A percentile compares a stretch with the other conserved stretches of the same genome.
phyloP scores from a whole-genome alignment of 2,113 vertebrate species.

The Protobothrops mucrosquamatus region DNA sequence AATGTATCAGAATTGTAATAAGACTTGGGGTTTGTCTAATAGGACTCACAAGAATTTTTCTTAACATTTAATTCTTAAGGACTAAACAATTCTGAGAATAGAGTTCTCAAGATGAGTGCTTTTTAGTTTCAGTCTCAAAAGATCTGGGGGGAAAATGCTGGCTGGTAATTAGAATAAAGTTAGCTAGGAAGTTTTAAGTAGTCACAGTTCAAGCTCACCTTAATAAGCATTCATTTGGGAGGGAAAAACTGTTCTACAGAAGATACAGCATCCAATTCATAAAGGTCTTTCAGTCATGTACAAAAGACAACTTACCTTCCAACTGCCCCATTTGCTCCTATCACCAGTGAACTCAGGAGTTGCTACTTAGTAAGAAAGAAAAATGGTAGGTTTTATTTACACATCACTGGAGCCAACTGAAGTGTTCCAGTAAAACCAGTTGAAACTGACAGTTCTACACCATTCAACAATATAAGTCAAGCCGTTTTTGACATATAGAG shows the following conservation, averaged over 20 bases:
- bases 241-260: not conserved
- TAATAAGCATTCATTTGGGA: not conserved
- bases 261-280: not conserved
- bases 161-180: not conserved
- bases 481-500: not conserved
- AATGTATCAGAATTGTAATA: not conserved
- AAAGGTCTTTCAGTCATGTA: not conserved
- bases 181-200: not conserved
- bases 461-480: not conserved
- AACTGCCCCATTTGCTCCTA: constrained; percentile 88
- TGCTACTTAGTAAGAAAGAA: constrained; percentile 73
- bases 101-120: not conserved
- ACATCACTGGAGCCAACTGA: constrained; percentile 20
- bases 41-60: not conserved
- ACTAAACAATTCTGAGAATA: not conserved
- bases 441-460: too few relatives aligned
- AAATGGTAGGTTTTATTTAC: not conserved
- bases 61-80: not conserved
- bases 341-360: constrained; percentile 79
- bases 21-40: not conserved
- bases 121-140: not conserved
- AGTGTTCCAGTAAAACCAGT: not conserved
- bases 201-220: not conserved
- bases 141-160: not conserved
- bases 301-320: constrained; percentile 80